Conservation (phyloP, 2,113 vertebrate species). For the Dromaius novaehollandiae region DNA sequence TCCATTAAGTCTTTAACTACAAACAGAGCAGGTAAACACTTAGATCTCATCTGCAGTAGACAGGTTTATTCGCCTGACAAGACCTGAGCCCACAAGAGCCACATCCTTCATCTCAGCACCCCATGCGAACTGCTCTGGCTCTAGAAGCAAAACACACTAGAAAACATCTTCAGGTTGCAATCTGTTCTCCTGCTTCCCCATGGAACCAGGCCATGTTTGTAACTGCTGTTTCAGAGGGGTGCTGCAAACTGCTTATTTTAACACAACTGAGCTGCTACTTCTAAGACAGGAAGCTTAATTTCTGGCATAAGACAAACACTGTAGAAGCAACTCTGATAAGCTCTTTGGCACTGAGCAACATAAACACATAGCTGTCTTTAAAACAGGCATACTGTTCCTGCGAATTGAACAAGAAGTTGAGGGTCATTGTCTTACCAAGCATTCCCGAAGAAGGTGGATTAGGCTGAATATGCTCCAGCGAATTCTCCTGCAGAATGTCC, state of each 20-base stretch:
- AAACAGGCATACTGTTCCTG: background rate
- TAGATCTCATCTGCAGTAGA: background rate
- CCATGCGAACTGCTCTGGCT: background rate
- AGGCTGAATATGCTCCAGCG: constrained; percentile 79
- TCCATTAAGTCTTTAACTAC: background rate
- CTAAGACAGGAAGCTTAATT: constrained; percentile 8
- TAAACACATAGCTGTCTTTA: background rate
- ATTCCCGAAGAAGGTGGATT: constrained; percentile 85
- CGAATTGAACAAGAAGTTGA: background rate
- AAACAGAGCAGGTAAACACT: background rate
- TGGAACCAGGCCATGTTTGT: background rate
- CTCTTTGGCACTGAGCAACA: background rate
- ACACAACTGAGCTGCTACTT: background rate
- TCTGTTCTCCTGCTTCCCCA: background rate
- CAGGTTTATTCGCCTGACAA: background rate
- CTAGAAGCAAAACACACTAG: background rate
- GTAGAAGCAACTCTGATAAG: background rate
- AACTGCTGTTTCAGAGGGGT: background rate
- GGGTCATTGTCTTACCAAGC: constrained; percentile 73
- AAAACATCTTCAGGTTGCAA: background rate
- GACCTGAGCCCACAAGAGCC: background rate
- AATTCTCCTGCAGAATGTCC: constrained; percentile 83
- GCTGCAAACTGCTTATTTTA: background rate
- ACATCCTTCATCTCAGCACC: background rate
- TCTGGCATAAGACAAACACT: background rate